These are phyloP conservation scores for Sebastes steindachneri DNA, from an alignment of 2,797 vertebrate genomes.

Conservation along the genomic window DNA sequence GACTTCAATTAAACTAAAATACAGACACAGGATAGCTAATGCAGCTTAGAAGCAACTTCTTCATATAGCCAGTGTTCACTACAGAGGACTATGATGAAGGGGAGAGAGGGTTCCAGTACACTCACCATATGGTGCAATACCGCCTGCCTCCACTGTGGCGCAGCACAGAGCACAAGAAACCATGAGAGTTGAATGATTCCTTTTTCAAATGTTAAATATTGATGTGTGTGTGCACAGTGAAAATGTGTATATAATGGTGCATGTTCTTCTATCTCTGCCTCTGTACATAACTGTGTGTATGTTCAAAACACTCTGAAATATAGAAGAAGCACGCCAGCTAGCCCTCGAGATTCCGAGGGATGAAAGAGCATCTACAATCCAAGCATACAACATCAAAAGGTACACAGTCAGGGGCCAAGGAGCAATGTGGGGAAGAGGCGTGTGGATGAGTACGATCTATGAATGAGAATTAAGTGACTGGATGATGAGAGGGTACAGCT, in stretches of 20 bases:
- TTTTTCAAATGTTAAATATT: conserved; percentile 51
- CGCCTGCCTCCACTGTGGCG: conserved; percentile 82
- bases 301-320: conserved; percentile 72
- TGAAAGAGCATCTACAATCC: conserved; percentile 72
- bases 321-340: conserved; percentile 56
- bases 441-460: conserved; percentile 39
- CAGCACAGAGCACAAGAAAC: conserved; percentile 82
- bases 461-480: conserved; percentile 65
- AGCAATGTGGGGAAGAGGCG: conserved; percentile 39
- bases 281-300: conserved; percentile 37
- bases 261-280: conserved; percentile 25
- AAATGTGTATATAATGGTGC: conserved; percentile 10
- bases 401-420: conserved; percentile 59
- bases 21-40: not conserved
- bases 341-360: conserved; percentile 52
- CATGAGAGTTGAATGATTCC: conserved; percentile 56
- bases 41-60: conserved; percentile 7
- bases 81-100: conserved; percentile 35
- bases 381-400: conserved; percentile 73
- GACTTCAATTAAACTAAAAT: not conserved
- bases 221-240: not conserved
- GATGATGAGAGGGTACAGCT: conserved; percentile 37
- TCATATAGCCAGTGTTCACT: conserved; percentile 27
- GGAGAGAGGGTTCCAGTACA: conserved; percentile 34
- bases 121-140: conserved; percentile 87